phyloP scores from a whole-genome alignment of 2,113 vertebrate genomes.

The Neotoma lepida region DNA sequence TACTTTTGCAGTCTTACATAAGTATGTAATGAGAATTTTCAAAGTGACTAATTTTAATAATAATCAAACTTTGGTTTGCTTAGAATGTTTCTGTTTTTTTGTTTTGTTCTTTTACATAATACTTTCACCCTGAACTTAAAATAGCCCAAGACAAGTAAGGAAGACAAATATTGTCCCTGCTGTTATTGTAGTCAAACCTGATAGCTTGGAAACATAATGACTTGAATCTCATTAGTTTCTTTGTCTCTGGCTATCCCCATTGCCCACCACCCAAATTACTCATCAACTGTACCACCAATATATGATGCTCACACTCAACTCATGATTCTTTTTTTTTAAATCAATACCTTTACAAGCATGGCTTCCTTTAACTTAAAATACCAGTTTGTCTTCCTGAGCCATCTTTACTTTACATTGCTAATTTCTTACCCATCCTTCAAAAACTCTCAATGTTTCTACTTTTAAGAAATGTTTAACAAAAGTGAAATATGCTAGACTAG shows the following conservation, averaged over 20 bases:
- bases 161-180: not conserved
- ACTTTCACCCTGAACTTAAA: constrained; percentile 35
- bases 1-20: not conserved
- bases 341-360: not conserved
- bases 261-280: not conserved
- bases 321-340: not conserved
- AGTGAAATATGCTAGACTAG: not conserved
- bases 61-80: not conserved
- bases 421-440: not conserved
- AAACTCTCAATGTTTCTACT: not conserved
- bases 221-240: constrained; percentile 5
- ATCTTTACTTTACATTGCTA: not conserved
- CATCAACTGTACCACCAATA: not conserved
- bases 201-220: not conserved
- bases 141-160: not conserved
- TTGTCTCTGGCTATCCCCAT: not conserved
- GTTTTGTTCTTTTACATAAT: constrained; percentile 6
- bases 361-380: not conserved
- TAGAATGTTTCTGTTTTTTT: not conserved
- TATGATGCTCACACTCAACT: not conserved
- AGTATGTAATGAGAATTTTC: not conserved
- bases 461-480: not conserved
- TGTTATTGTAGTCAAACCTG: not conserved
- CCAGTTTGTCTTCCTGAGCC: not conserved
- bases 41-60: constrained; percentile 31